A percentile compares a stretch with the other conserved stretches of the same genome.
Conservation (phyloP, 1,140 invertebrate species). For the Archivesica marissinica region DNA sequence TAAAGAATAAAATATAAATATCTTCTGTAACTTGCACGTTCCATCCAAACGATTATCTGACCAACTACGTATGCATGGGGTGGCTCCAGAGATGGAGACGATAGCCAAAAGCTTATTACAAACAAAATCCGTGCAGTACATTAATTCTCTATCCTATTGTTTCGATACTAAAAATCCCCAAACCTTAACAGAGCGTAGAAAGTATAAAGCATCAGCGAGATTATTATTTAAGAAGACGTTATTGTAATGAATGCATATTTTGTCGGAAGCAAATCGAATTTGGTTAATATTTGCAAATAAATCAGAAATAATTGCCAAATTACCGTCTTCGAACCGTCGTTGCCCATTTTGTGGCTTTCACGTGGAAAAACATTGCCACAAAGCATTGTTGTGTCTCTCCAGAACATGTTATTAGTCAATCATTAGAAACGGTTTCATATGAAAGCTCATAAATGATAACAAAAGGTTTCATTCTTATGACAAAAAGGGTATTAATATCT, state of each 20-base stretch:
- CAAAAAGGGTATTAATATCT: conserved; percentile 54
- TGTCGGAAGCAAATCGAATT: conserved; percentile 32
- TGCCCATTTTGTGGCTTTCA: conserved; percentile 43
- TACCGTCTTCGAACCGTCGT: conserved; percentile 52
- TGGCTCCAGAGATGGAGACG: too few species aligned
- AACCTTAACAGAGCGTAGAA: too few species aligned
- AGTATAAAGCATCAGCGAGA: background rate
- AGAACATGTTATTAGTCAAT: conserved; percentile 57
- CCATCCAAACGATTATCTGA: too few species aligned
- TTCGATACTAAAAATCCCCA: too few species aligned
- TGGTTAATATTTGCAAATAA: conserved; percentile 56
- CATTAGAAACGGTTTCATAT: conserved; percentile 61
- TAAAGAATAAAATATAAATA: too few species aligned
- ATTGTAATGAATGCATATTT: conserved; percentile 53
- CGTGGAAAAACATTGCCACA: conserved; percentile 12
- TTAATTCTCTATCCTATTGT: too few species aligned
- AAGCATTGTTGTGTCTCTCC: conserved; percentile 9
- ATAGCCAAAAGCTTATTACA: too few species aligned
- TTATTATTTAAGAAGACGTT: background rate
- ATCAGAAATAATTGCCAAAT: conserved; percentile 58
- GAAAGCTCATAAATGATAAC: conserved; percentile 55
- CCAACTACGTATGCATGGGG: too few species aligned
- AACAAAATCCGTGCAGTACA: too few species aligned
- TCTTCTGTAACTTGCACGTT: too few species aligned
- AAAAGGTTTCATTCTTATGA: conserved; percentile 60